Percentiles rank a stretch among this genome's conserved stretches.
Conservation (phyloP, 2,113 vertebrate species). For the Sceloporus undulatus region DNA sequence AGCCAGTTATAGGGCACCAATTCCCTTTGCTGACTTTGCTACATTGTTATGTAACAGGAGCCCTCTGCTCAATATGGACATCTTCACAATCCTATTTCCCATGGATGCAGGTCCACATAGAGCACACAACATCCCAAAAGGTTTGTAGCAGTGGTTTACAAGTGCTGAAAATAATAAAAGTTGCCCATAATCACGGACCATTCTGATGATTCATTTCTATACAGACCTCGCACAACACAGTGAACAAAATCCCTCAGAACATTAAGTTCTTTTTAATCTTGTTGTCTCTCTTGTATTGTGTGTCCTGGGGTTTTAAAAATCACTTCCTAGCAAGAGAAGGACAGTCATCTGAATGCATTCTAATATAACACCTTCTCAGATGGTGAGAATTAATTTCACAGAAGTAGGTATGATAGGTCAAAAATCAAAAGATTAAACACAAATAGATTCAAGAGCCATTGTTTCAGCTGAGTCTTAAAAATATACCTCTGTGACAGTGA, state of each 20-base stretch:
- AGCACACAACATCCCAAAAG: no score
- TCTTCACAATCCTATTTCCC: no score
- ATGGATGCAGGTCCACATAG: no score
- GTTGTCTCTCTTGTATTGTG: not conserved
- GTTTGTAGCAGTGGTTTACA: not conserved
- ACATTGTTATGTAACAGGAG: no score
- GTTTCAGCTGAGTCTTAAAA: not conserved
- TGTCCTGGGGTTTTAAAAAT: not conserved
- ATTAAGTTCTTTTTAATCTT: not conserved
- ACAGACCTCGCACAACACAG: no score
- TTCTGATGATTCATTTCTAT: not conserved
- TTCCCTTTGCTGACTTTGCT: no score
- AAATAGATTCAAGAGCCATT: not conserved
- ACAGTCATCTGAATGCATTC: not conserved
- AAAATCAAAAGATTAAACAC: not conserved
- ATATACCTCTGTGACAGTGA: slow-evolving; percentile 33
- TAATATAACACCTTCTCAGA: not conserved
- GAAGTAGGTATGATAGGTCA: slow-evolving; percentile 10
- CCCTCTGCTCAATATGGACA: no score
- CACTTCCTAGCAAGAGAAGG: not conserved
- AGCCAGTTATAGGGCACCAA: no score
- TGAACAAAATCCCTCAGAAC: not conserved
- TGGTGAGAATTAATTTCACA: not conserved
- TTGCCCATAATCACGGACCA: not conserved
- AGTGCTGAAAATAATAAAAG: not conserved